Evolutionary conservation across 2,797 vertebrate species (phyloP), one percentile per base, ranked within the genome.

Genomic region (Melopsittacus undulatus): DNA sequence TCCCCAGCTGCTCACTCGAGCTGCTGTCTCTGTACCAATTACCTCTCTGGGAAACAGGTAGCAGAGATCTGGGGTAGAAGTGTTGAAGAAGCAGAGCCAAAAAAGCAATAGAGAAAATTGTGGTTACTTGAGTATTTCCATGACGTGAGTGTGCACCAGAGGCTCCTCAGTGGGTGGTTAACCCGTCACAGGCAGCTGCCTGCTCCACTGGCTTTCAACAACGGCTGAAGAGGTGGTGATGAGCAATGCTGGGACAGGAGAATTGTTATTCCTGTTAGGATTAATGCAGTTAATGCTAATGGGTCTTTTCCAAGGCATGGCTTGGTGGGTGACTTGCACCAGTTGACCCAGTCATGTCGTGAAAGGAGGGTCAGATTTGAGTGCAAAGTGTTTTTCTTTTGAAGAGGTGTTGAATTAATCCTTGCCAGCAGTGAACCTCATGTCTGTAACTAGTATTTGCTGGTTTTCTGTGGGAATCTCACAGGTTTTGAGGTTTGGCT

Each of bases 61-160:
- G 90, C 56, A 19, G 89, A 95, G 90, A 63, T 72, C 91, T 66
- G 59, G 63, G 83, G 59, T 16, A 92, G 86, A 87, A 82, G 42
- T 19, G 87, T 32, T 78, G 89, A 87, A 89, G 81, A 90, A 68
- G 14, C 1, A 2, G 73, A 94, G 95, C 87, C 92, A 92, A 84
- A 87, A 87, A 94, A 90, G 95, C 91, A 91, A 46, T 18, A 88
- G 90, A 95, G 94, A 83, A 54, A 84, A 82, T 15, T 94, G 94
- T 87, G 96, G 95, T 92, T 96, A 74, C 92, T 96, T 76, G 92
- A 96, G 91, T 91, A 4, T 97, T 97, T 97, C 95, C 96, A 96
- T 97, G 96, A 97, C 85, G 95, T 38, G 89, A 96, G 91, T 23
- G 5, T 23, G 69, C 21, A 9, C 69, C 48, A 20, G 85, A 94